Base-by-base conservation (phyloP, 2,888 invertebrate genomes). In the Drosophila paranaensis region DNA sequence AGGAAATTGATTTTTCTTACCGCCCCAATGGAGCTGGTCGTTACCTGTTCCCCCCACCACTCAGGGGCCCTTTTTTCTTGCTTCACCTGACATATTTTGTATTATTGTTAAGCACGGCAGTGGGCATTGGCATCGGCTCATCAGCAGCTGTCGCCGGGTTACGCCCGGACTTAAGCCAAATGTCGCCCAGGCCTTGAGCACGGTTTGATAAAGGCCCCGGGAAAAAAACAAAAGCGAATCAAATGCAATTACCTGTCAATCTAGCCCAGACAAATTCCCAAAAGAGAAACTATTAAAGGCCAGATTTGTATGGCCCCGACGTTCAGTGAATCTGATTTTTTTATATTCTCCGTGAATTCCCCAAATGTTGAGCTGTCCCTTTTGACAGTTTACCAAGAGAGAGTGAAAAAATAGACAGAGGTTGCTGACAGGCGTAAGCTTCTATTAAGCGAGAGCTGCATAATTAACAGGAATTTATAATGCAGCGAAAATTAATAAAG, bases 1-100 rank as follows among this genome's bases (percentile, higher is more conserved):
- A 82, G 88, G 88, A 85, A 85, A 85, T 85, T 85, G 84, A 85
- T 85, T 85, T 85, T 85, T 77, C 53, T 79, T 82, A 69, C 64
- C 74, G 88, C 86, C 71, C 72, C 70, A 77, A 60, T 74, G 77
- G 64, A 27, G 70, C 57, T 55, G 46, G 27, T 30, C 60, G 55
- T 40, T 39, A 42, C 16, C 56, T 20, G 25, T 6, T 13, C 2
- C 40, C 43, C 39, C 20, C 39, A 37, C 57, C 37, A 35, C n/a
- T n/a, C n/a, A 4, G 16, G 56, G 45, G 60, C 33, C 53, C 20
- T 43, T 73, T 63, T 46, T 43, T 51, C 1, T 42, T 16, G 20
- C 51, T 61, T 55, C 51, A 57, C 51, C 57, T 71, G 70, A 75
- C 71, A 81, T 64, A 68, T 77, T 79, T 68, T 48, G 64, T 70